Evolutionary conservation across 2,113 vertebrate genomes (phyloP).

Genomic region (Cyanoramphus novaezelandiae): DNA sequence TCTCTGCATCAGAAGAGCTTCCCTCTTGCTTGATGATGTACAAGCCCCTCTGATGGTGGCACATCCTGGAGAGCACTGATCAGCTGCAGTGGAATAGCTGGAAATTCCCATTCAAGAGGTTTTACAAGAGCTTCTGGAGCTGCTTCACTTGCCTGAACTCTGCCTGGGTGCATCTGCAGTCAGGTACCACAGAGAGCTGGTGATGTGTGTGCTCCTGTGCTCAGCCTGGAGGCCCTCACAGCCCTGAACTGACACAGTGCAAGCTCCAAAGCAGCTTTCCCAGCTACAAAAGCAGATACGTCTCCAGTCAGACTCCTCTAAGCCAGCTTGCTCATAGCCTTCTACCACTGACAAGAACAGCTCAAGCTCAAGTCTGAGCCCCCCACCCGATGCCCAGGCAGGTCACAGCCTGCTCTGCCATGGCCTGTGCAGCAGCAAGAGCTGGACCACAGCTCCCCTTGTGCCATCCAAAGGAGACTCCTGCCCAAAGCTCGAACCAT

Average conservation of each 20-base stretch:
- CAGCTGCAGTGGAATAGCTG: not conserved
- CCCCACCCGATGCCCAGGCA: rapidly evolving
- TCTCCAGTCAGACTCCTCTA: not conserved
- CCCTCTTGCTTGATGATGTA: not conserved
- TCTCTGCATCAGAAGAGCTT: not conserved
- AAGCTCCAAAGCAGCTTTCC: not conserved
- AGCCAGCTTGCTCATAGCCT: not conserved
- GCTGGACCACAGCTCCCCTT: not conserved
- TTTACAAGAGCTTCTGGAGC: not conserved
- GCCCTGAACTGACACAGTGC: not conserved
- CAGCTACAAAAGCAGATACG: not conserved
- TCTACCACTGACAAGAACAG: not conserved
- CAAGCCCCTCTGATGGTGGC: not conserved
- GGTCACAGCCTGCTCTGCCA: not conserved
- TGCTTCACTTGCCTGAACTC: not conserved
- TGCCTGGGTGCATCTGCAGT: not conserved
- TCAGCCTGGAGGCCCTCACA: not conserved
- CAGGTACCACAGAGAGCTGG: not conserved
- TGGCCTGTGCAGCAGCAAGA: not conserved
- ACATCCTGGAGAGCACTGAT: not conserved
- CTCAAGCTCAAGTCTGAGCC: not conserved
- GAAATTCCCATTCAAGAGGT: not conserved
- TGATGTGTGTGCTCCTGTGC: rapidly evolving
- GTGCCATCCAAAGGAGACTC: not conserved
- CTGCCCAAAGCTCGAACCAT: not conserved